These are phyloP conservation scores for Megalonaias nervosa DNA, from an alignment of 1,140 invertebrate genomes.

Conservation along the genomic window DNA sequence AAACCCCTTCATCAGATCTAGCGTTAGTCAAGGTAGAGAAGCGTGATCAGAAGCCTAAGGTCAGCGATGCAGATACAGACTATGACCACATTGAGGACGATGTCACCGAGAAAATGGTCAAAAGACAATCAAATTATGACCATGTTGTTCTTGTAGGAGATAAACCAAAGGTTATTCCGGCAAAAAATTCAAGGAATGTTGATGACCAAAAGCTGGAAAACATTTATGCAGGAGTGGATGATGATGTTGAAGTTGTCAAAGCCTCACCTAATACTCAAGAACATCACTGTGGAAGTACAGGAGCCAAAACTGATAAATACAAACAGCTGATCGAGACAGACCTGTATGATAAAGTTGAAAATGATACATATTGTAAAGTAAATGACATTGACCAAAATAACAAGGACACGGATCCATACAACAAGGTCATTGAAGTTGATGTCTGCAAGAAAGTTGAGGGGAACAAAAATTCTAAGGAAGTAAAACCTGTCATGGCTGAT, in stretches of 20 bases:
- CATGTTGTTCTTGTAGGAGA: slow-evolving; percentile 33
- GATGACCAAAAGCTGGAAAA: neutral
- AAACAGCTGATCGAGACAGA: slow-evolving; percentile 23
- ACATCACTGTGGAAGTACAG: neutral
- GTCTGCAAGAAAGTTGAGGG: slow-evolving; percentile 23
- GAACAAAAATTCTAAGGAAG: neutral
- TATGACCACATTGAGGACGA: slow-evolving; percentile 29
- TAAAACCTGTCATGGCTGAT: neutral
- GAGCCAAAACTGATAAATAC: slow-evolving; percentile 16
- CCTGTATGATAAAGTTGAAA: slow-evolving; percentile 22
- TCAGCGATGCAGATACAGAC: slow-evolving; percentile 10
- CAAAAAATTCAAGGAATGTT: slow-evolving; percentile 3
- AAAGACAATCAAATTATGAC: slow-evolving; percentile 32
- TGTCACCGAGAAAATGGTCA: slow-evolving; percentile 10
- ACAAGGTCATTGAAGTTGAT: slow-evolving; percentile 29
- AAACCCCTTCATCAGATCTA: neutral
- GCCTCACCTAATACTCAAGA: neutral
- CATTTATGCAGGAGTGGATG: slow-evolving; percentile 23
- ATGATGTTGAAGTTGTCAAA: slow-evolving; percentile 30
- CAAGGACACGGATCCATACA: slow-evolving; percentile 27
- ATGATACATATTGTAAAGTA: slow-evolving; percentile 19
- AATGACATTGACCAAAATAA: slow-evolving; percentile 22
- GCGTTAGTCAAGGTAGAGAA: neutral
- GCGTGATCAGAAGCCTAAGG: neutral
- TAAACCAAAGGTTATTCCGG: slow-evolving; percentile 12